A percentile compares a stretch with the other conserved stretches of the same genome.
Evolutionary conservation across 1,140 invertebrate genomes (phyloP).

Genomic region (Calosoma granatense): DNA sequence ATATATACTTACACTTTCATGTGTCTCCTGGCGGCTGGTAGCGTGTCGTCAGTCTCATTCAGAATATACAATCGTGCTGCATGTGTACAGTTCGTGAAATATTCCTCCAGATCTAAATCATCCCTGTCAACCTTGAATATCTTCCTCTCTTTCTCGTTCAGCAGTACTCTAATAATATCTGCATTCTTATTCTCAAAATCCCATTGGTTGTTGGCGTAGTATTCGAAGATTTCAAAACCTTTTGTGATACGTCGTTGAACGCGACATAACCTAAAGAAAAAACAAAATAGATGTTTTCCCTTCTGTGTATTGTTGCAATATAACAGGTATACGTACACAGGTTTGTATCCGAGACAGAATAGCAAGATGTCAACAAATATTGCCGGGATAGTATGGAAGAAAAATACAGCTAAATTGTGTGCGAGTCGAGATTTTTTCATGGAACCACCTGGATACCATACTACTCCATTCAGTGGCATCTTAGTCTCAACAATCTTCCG

Average conservation of each 20-base stretch:
- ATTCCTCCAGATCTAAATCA: slow-evolving; percentile 57
- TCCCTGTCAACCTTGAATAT: slow-evolving; percentile 61
- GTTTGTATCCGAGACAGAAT: slow-evolving; percentile 66
- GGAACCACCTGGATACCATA: slow-evolving; percentile 82
- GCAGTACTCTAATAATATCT: slow-evolving; percentile 37
- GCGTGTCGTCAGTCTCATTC: slow-evolving; percentile 71
- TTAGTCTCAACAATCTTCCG: slow-evolving; percentile 58
- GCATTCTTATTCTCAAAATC: slow-evolving; percentile 61
- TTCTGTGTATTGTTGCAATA: too few species aligned
- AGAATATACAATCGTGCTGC: slow-evolving; percentile 66
- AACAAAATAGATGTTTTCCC: slow-evolving; percentile 12
- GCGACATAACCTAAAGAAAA: slow-evolving; percentile 49
- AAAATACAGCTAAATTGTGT: slow-evolving; percentile 67
- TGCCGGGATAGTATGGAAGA: slow-evolving; percentile 80
- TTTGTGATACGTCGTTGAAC: slow-evolving; percentile 68
- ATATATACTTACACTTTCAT: slow-evolving; percentile 56
- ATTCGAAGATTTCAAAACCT: slow-evolving; percentile 76
- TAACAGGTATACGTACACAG: slow-evolving; percentile 50
- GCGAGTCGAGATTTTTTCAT: slow-evolving; percentile 70
- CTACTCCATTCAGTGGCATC: slow-evolving; percentile 65
- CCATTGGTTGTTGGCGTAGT: slow-evolving; percentile 79
- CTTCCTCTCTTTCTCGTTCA: slow-evolving; percentile 52
- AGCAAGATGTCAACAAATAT: slow-evolving; percentile 67
- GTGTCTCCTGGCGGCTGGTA: slow-evolving; percentile 68
- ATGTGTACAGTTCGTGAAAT: slow-evolving; percentile 62